Base-by-base conservation (phyloP, 2,888 invertebrate species). In the Tubulanus polymorphus region DNA sequence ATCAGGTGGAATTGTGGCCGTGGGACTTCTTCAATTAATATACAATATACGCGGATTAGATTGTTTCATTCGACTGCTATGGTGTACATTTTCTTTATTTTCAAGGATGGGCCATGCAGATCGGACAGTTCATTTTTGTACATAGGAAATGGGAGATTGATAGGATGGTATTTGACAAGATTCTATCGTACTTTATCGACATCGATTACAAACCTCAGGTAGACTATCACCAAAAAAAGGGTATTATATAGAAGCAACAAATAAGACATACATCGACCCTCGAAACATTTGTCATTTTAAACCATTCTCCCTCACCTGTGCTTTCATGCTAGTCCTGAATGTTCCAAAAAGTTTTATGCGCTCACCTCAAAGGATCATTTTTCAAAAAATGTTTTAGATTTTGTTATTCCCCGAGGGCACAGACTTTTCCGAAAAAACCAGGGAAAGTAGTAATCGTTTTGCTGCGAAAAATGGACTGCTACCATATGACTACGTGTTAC, bases 351-450 rank as follows among this genome's bases (percentile, higher is more conserved):
- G n/a, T n/a, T n/a, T n/a, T n/a, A n/a, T n/a, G n/a, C n/a, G n/a
- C n/a, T n/a, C n/a, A n/a, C n/a, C n/a, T n/a, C n/a, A n/a, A n/a
- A n/a, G n/a, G n/a, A n/a, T n/a, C n/a, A n/a, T n/a, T 46, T 68
- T 68, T 28, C 37, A 47, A n/a, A n/a, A n/a, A n/a, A n/a, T 55
- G 32, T 67, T 71, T 35, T 84, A 90, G 80, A 77, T 93, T 47
- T 81, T 93, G 30, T 82, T 93, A 61, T 87, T 88, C 71, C 93
- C 93, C 0, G 93, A 93, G 81, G 93, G 93, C 15, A 93, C 93
- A 0, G 91, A 93, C 75, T 81, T 91, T 56, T 89, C 89, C 30
- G 80, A 82, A 25, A 81, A 82, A 23, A 90, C 89, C 52, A 85
- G 85, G 64, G 80, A 76, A 23, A 85, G 85, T 37, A 91, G 91